These are phyloP conservation scores for Diarsia mendica DNA, from an alignment of 2,888 invertebrate genomes.

Conservation along the genomic window DNA sequence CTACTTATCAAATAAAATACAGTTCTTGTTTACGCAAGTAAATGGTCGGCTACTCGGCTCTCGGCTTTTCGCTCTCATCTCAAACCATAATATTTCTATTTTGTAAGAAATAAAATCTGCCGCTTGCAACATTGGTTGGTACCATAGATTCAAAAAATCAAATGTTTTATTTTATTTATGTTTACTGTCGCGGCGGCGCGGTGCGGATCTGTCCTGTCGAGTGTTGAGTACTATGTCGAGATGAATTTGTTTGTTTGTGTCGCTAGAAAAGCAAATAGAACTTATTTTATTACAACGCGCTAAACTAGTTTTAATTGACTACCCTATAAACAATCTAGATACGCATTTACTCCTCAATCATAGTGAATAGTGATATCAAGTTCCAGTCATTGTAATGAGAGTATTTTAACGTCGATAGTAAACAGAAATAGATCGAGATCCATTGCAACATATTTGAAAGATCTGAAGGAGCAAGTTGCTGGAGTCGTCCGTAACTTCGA, in stretches of 20 bases:
- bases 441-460: constrained; percentile 19
- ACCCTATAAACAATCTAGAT: background rate
- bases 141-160: constrained; percentile 26
- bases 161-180: constrained; percentile 32
- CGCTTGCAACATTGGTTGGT: constrained; percentile 26
- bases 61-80: background rate
- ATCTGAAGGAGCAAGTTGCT: constrained; percentile 4
- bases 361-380: constrained; percentile 35
- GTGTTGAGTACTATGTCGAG: background rate
- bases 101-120: background rate
- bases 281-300: constrained; percentile 2
- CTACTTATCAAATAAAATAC: background rate
- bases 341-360: background rate
- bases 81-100: background rate
- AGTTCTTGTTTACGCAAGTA: background rate
- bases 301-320: constrained; percentile 24
- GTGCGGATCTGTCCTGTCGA: background rate
- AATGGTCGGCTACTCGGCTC: background rate
- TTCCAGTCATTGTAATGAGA: constrained; percentile 42
- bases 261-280: constrained; percentile 21
- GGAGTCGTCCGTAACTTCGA: constrained; percentile 1
- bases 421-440: constrained; percentile 61
- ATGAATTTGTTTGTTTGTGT: constrained; percentile 41
- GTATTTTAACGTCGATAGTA: constrained; percentile 43
- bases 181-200: constrained; percentile 34